Evolutionary conservation across 2,888 invertebrate genomes (phyloP).

Genomic region (Acleris holmiana): DNA sequence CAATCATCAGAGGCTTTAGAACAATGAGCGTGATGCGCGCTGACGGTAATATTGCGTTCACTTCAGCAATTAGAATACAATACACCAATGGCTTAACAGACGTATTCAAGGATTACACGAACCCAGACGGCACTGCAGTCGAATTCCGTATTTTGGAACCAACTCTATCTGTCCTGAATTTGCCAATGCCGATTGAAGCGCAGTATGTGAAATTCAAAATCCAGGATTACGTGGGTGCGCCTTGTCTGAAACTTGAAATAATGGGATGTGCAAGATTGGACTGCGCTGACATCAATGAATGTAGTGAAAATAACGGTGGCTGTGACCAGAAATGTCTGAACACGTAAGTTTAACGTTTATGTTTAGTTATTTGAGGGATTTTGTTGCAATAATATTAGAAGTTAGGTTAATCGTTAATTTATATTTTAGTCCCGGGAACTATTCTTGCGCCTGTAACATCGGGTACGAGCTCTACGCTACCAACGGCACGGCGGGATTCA

Average conservation of each 20-base stretch:
- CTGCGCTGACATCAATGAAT: slow-evolving; percentile 95
- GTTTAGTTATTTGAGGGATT: no score
- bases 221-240: slow-evolving; percentile 93
- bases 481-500: slow-evolving; percentile 95
- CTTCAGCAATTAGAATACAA: slow-evolving; percentile 94
- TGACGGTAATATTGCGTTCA: slow-evolving; percentile 94
- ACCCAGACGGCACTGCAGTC: slow-evolving; percentile 96
- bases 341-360: slow-evolving; percentile 70
- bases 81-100: slow-evolving; percentile 96
- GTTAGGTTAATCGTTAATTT: no score
- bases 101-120: slow-evolving; percentile 94
- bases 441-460: slow-evolving; percentile 94
- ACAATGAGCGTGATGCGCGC: slow-evolving; percentile 94
- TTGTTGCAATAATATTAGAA: no score
- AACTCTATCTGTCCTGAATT: slow-evolving; percentile 94
- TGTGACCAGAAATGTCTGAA: slow-evolving; percentile 97
- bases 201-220: slow-evolving; percentile 94
- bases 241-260: slow-evolving; percentile 94
- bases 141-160: slow-evolving; percentile 96
- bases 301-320: slow-evolving; percentile 93
- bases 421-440: slow-evolving; percentile 89
- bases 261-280: slow-evolving; percentile 97
- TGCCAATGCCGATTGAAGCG: slow-evolving; percentile 96
- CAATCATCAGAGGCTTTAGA: slow-evolving; percentile 94
- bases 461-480: slow-evolving; percentile 95